Base-by-base conservation (phyloP, 2,113 vertebrate species). In the Antechinus flavipes region DNA sequence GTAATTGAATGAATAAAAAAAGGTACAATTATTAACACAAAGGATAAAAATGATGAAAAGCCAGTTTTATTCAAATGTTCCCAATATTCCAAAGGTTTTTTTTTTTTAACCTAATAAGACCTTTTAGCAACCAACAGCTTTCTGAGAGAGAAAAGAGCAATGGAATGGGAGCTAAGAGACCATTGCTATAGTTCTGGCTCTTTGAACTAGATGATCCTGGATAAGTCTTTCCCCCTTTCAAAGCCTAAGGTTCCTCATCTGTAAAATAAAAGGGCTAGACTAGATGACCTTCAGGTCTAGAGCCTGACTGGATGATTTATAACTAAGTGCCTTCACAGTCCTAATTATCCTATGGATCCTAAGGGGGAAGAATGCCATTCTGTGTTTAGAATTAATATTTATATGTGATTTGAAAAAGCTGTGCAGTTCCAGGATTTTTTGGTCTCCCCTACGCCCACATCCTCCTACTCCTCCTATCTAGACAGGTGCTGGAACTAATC, bases 1-100 rank as follows among this genome's bases (percentile, higher is more conserved):
- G 98, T 98, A 98, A 98, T 97, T 97, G 98, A 98, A 98, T 97
- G 98, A 97, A 98, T 98, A 96, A 98, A 98, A 98, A 97, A 96
- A 94, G 94, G 93, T 96, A 94, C 94, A 92, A 91, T 98, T 97
- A 98, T 98, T 97, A 98, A 97, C 92, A 56, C 94, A 96, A 95
- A 97, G 91, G 91, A 96, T 93, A 95, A 95, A 93, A 97, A 95
- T 95, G 97, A 97, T 94, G 96, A 92, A 90, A 96, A 90, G 95
- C 92, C 93, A 94, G 16, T 97, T 97, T 98, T 97, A 96, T 97
- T 97, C 94, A 98, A 95, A 97, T 42, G 68, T 42, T 84, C n/a
- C 61, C 68, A 84, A 42, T 96, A 94, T 68, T 95, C 92, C 94
- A 92, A 97, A 96, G 94, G 4, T 49, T 49, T 49, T 49, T 49